Evolutionary conservation across 2,797 vertebrate species (phyloP).

Genomic region (Halcyon chelicuti): DNA sequence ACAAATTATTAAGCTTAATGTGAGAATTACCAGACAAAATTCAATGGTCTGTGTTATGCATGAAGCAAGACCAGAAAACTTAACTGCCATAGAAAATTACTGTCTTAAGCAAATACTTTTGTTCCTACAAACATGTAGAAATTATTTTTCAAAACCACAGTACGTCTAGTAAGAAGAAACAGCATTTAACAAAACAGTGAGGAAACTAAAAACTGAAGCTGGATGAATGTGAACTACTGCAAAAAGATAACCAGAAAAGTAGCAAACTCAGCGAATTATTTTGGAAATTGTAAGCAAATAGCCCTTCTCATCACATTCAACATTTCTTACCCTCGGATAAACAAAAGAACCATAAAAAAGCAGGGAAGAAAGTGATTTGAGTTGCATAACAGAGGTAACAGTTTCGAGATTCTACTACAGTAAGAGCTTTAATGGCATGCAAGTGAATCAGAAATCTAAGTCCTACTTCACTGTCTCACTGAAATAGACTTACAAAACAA

Average conservation of each 20-base stretch:
- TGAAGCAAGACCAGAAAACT: background rate
- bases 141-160: background rate
- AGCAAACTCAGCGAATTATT: background rate
- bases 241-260: background rate
- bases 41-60: background rate
- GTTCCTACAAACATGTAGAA: background rate
- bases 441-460: background rate
- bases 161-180: background rate
- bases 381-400: background rate
- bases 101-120: background rate
- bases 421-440: background rate
- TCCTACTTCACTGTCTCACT: background rate
- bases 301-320: background rate
- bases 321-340: background rate
- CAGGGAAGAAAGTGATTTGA: background rate
- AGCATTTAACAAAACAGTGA: background rate
- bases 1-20: slow-evolving; percentile 33
- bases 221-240: background rate
- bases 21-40: slow-evolving; percentile 9
- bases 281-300: background rate
- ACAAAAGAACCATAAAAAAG: background rate
- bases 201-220: background rate
- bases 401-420: background rate
- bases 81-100: background rate
- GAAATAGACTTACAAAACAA: background rate